phyloP scores from a whole-genome alignment of 2,888 invertebrate species.

The Spicauda simplicius region DNA sequence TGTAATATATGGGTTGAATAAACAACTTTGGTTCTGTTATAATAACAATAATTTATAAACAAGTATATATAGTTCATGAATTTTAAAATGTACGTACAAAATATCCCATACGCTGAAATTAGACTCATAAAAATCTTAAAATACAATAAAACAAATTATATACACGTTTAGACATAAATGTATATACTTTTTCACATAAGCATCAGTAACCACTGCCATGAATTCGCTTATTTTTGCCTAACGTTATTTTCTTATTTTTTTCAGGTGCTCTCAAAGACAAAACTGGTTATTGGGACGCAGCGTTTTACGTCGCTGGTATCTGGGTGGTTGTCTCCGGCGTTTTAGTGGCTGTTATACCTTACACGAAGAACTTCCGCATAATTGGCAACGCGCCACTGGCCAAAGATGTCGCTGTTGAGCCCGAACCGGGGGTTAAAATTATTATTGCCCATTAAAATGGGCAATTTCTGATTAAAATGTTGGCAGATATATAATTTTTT shows the following conservation, averaged over 20 bases:
- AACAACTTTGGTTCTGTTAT: too few relatives aligned
- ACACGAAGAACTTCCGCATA: conserved; percentile 87
- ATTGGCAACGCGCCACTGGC: conserved; percentile 77
- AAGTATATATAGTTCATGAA: too few relatives aligned
- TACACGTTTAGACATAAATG: too few relatives aligned
- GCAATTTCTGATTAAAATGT: neutral
- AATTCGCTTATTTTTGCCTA: neutral
- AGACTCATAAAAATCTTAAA: too few relatives aligned
- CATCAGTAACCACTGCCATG: too few relatives aligned
- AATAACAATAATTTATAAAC: too few relatives aligned
- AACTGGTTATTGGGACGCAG: conserved; percentile 89
- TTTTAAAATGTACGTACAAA: too few relatives aligned
- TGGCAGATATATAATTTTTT: neutral
- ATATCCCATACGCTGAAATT: too few relatives aligned
- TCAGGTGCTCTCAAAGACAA: conserved; percentile 83
- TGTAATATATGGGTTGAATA: too few relatives aligned
- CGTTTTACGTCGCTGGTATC: conserved; percentile 92
- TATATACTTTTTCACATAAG: too few relatives aligned
- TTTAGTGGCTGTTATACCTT: conserved; percentile 87
- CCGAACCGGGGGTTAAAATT: conserved; percentile 74
- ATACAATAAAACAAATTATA: too few relatives aligned
- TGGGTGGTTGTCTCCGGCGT: conserved; percentile 93
- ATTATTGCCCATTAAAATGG: conserved; percentile 72
- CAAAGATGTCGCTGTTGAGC: conserved; percentile 73
- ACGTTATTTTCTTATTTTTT: conserved; percentile 38